Base-by-base conservation (phyloP, 37 sponge, comb jelly and placozoan species). In the Chondrosia reniformis region DNA sequence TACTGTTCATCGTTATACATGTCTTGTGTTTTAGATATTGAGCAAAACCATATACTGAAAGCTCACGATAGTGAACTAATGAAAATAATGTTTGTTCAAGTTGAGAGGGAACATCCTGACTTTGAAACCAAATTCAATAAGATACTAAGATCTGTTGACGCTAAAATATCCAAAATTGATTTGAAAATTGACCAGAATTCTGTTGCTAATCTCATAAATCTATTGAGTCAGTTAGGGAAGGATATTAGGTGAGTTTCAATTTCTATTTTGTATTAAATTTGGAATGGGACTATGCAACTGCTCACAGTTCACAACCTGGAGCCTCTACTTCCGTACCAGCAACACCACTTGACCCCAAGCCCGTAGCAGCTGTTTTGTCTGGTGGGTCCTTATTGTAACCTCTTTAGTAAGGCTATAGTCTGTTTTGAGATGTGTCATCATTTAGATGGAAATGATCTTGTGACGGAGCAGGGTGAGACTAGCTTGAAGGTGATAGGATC, bases 21-120 rank as follows among this genome's bases (percentile, higher is more conserved):
- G n/a, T n/a, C n/a, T n/a, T n/a, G n/a, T n/a, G n/a, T n/a, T n/a
- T n/a, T n/a, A n/a, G n/a, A n/a, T n/a, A n/a, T n/a, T n/a, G n/a
- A n/a, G n/a, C n/a, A n/a, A n/a, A n/a, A n/a, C n/a, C n/a, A n/a
- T n/a, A n/a, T n/a, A n/a, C n/a, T n/a, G n/a, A n/a, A n/a, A n/a
- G n/a, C n/a, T n/a, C n/a, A n/a, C n/a, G n/a, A n/a, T n/a, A n/a
- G n/a, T n/a, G n/a, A n/a, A n/a, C n/a, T n/a, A n/a, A n/a, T n/a
- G n/a, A n/a, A n/a, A n/a, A n/a, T n/a, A n/a, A 49, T 3, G 15
- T 65, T 22, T 25, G 17, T 69, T 8, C 67, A 88, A 84, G 33
- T 46, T 72, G 86, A 89, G 46, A 41, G 43, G 0, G 3, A 34
- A 19, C 72, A 77, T 39, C 89, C 86, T 22, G 69, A 81, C 45